phyloP scores from a whole-genome alignment of 2,888 invertebrate genomes.

The Liodrosophila aerea region DNA sequence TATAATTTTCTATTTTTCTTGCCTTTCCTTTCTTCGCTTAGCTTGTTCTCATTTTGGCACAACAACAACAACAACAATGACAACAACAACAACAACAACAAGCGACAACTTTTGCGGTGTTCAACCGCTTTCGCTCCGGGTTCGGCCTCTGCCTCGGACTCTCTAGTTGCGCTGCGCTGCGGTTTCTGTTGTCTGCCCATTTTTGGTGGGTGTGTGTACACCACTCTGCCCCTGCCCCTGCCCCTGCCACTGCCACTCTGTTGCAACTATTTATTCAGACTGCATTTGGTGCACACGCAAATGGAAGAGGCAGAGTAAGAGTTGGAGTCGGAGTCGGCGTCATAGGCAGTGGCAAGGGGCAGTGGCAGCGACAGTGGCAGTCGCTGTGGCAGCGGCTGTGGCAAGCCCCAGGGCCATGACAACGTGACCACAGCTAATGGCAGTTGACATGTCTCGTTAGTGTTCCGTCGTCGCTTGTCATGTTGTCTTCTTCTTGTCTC shows the following conservation, averaged over 20 bases:
- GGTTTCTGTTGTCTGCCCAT: conserved; percentile 58
- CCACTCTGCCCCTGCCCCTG: not conserved
- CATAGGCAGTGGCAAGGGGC: conserved; percentile 2
- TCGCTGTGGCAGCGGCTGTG: not conserved
- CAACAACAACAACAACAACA: not conserved
- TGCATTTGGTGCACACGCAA: conserved; percentile 12
- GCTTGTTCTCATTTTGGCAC: conserved; percentile 21
- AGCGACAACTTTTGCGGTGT: conserved; percentile 43
- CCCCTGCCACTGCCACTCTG: not conserved
- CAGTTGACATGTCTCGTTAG: conserved; percentile 75
- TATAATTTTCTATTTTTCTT: conserved; percentile 3
- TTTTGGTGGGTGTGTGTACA: conserved; percentile 58
- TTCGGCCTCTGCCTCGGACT: conserved; percentile 8
- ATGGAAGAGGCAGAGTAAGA: conserved; percentile 16
- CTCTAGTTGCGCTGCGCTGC: conserved; percentile 24
- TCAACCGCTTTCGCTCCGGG: conserved; percentile 46
- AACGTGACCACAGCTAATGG: conserved; percentile 72
- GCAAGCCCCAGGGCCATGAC: conserved; percentile 15
- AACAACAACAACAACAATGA: conserved; percentile 15
- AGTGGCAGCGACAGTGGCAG: not conserved
- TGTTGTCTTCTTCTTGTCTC: conserved; percentile 20
- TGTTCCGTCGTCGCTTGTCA: conserved; percentile 30
- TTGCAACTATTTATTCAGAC: conserved; percentile 25
- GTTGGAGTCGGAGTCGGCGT: conserved; percentile 2
- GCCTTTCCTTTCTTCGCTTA: conserved; percentile 23